phyloP scores from a whole-genome alignment of 2,888 invertebrate species.

The Pristionchus entomophagus region DNA sequence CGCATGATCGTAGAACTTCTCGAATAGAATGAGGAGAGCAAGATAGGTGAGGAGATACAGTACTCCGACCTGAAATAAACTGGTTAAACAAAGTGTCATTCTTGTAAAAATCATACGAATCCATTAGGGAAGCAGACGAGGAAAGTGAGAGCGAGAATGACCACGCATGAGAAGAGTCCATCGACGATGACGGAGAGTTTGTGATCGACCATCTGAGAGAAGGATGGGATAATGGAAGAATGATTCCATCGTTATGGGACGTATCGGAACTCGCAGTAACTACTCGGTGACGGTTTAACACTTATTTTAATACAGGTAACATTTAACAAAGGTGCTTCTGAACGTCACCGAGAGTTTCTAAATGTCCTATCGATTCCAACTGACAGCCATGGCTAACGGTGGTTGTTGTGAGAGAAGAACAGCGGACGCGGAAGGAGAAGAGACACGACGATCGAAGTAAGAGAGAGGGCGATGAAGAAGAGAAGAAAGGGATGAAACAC shows the following conservation, averaged over 20 bases:
- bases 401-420: constrained; percentile 26
- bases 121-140: background rate
- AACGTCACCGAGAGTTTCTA: too few relatives aligned
- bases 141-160: background rate
- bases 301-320: too few relatives aligned
- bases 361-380: background rate
- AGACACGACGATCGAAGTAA: background rate
- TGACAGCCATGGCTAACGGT: background rate
- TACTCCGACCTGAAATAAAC: background rate
- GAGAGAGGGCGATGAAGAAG: constrained; percentile 11
- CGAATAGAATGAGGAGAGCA: background rate
- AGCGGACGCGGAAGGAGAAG: background rate
- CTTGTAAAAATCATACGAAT: background rate
- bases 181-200: constrained; percentile 9
- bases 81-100: too few relatives aligned
- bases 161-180: background rate
- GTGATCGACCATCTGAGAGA: background rate
- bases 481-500: background rate
- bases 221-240: background rate
- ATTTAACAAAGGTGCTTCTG: too few relatives aligned
- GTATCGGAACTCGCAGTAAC: too few relatives aligned
- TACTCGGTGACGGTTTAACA: too few relatives aligned
- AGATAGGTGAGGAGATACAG: constrained; percentile 6
- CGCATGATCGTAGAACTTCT: background rate
- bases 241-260: too few relatives aligned